Conservation (phyloP, 2,888 invertebrate species). For the Urechis unicinctus region DNA sequence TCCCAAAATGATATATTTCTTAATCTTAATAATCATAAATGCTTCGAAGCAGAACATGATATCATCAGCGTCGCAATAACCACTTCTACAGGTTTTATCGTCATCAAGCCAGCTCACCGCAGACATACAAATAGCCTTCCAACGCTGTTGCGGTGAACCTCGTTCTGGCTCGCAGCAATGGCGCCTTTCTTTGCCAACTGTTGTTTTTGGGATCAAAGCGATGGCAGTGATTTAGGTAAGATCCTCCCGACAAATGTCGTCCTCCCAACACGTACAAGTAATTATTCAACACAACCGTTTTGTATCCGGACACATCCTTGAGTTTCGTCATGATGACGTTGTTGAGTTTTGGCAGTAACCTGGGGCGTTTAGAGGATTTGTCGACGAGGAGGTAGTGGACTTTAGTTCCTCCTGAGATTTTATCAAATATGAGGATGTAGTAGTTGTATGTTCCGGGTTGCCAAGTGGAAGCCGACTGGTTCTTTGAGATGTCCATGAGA, state of each 20-base stretch:
- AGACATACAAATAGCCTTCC: slow-evolving; percentile 32
- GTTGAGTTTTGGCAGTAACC: slow-evolving; percentile 32
- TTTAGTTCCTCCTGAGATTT: slow-evolving; percentile 29
- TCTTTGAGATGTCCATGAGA: too few relatives aligned
- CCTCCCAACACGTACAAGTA: slow-evolving; percentile 27
- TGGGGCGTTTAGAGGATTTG: slow-evolving; percentile 24
- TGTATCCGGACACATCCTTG: slow-evolving; percentile 29
- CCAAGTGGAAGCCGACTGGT: too few relatives aligned
- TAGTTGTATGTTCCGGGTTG: too few relatives aligned
- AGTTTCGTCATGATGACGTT: slow-evolving; percentile 24
- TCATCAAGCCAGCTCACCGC: slow-evolving; percentile 8
- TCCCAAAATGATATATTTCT: too few relatives aligned
- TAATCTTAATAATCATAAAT: too few relatives aligned
- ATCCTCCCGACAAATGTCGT: slow-evolving; percentile 30
- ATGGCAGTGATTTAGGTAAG: slow-evolving; percentile 22
- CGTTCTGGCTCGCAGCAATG: slow-evolving; percentile 25
- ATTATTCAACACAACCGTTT: slow-evolving; percentile 27
- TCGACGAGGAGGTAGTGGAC: slow-evolving; percentile 37
- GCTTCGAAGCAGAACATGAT: too few relatives aligned
- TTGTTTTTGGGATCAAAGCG: slow-evolving; percentile 30
- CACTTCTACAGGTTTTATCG: too few relatives aligned
- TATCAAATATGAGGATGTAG: slow-evolving; percentile 35
- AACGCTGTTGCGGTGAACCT: slow-evolving; percentile 31
- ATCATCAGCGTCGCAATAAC: too few relatives aligned
- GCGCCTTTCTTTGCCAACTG: slow-evolving; percentile 24